Percentiles rank a stretch among this genome's conserved stretches.
Conservation (phyloP, 2,113 vertebrate species). For the Tinamus guttatus region DNA sequence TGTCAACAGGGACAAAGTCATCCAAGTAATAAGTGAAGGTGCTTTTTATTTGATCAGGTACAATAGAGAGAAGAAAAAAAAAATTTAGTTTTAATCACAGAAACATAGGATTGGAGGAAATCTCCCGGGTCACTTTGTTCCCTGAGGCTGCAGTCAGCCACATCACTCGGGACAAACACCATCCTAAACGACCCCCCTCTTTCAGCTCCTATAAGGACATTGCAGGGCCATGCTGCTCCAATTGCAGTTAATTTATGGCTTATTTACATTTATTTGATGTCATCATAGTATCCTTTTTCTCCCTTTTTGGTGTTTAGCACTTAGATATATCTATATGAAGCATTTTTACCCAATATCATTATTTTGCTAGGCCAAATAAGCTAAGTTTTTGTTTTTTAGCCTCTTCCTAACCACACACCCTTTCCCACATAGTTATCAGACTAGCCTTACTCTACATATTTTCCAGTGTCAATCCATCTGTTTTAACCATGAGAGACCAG, state of each 20-base stretch:
- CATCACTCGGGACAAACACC: neutral
- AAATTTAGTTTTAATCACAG: neutral
- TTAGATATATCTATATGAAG: neutral
- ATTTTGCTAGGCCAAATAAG: neutral
- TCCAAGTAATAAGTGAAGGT: neutral
- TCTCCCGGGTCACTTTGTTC: neutral
- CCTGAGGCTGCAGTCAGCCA: neutral
- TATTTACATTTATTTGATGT: too few relatives aligned
- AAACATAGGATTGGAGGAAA: neutral
- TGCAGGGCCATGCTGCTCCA: neutral
- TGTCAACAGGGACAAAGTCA: conserved; percentile 36
- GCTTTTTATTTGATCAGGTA: neutral
- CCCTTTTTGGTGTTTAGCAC: neutral
- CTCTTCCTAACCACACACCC: neutral
- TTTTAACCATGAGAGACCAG: neutral
- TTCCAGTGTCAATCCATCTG: neutral
- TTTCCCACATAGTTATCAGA: neutral
- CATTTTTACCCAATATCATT: neutral
- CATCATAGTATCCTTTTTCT: neutral
- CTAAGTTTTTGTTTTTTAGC: neutral
- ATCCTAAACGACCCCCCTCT: neutral
- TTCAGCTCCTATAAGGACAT: neutral
- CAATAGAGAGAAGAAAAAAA: neutral
- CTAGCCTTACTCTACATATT: neutral
- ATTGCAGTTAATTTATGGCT: neutral